phyloP scores from a whole-genome alignment of 2,888 invertebrate species.

The Melinopterus prodromus region DNA sequence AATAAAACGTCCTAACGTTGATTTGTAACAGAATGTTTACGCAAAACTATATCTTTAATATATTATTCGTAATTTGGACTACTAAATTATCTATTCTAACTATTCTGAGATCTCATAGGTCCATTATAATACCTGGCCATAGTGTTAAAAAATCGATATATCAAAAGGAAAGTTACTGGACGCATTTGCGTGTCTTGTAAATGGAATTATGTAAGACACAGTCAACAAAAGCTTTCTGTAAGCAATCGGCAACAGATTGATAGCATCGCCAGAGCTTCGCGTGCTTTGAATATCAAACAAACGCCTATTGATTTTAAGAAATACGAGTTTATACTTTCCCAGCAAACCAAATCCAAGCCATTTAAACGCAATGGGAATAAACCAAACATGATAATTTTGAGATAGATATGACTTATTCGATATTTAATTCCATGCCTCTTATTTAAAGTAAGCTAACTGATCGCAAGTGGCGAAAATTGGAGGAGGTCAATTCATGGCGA shows the following conservation, averaged over 20 bases:
- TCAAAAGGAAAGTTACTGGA: too few relatives aligned
- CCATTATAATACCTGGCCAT: too few relatives aligned
- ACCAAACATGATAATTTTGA: too few relatives aligned
- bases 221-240: background rate
- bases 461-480: background rate
- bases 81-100: too few relatives aligned
- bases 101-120: too few relatives aligned
- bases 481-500: background rate
- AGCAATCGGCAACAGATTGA: background rate
- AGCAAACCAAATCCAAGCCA: background rate
- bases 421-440: background rate
- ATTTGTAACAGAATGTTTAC: too few relatives aligned
- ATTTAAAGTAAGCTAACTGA: background rate
- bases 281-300: background rate
- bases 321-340: background rate
- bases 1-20: too few relatives aligned
- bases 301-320: background rate
- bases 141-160: too few relatives aligned
- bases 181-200: background rate
- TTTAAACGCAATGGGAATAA: too few relatives aligned
- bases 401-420: too few relatives aligned
- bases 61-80: too few relatives aligned
- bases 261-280: background rate
- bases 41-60: too few relatives aligned
- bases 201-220: background rate